Evolutionary conservation across 2,797 vertebrate genomes (phyloP).

Genomic region (Sphenopsis melanotis): DNA sequence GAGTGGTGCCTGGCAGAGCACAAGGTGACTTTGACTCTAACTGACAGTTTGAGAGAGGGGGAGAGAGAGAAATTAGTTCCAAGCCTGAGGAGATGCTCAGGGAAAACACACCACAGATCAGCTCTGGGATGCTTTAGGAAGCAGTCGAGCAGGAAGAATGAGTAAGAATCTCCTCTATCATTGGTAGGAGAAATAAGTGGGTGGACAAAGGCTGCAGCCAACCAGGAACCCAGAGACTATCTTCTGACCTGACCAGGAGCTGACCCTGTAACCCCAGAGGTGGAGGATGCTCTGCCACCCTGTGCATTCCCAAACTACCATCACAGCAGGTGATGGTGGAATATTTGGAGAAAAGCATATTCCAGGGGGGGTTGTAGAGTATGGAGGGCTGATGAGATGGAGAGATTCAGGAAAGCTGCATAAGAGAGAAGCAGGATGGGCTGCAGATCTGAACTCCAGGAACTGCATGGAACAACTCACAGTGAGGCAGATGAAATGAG

Average conservation of each 20-base stretch:
- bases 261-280: neutral
- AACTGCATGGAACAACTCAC: neutral
- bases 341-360: neutral
- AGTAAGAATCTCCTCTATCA: neutral
- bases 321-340: neutral
- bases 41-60: slow-evolving; percentile 18
- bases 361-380: neutral
- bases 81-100: slow-evolving; percentile 5
- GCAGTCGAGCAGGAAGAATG: neutral
- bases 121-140: neutral
- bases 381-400: neutral
- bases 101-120: neutral
- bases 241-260: neutral
- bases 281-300: neutral
- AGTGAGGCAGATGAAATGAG: neutral
- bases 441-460: neutral
- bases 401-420: neutral
- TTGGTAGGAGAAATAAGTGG: neutral
- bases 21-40: slow-evolving; percentile 47
- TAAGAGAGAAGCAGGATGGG: neutral
- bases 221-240: neutral
- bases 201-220: neutral
- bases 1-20: slow-evolving; percentile 28
- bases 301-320: neutral
- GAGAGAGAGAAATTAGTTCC: neutral